These are phyloP conservation scores for Otus scops DNA, from an alignment of 2,797 vertebrate species.

Conservation along the genomic window DNA sequence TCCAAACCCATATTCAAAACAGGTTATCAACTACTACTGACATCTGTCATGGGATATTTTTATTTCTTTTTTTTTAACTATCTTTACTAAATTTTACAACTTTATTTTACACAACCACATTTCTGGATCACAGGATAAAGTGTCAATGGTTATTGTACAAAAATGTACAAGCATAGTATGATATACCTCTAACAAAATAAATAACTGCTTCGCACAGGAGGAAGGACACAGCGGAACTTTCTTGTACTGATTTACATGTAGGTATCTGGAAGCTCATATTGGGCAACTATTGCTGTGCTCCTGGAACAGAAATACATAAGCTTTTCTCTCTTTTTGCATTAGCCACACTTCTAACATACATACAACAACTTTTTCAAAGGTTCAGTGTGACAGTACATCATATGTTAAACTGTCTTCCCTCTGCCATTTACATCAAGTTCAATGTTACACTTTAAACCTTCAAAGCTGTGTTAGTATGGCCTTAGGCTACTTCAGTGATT, in stretches of 20 bases:
- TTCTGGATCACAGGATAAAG: neutral
- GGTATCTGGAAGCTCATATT: neutral
- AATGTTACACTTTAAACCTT: conserved; percentile 33
- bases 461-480: conserved; percentile 21
- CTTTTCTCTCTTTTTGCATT: neutral
- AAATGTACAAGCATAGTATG: neutral
- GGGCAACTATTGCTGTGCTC: neutral
- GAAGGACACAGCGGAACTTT: neutral
- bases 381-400: neutral
- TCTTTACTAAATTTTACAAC: neutral
- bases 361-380: neutral
- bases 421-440: conserved; percentile 17
- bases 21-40: fast-evolving
- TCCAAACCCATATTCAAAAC: fast-evolving
- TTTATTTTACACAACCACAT: neutral
- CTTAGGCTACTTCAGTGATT: conserved; percentile 7
- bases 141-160: neutral
- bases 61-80: neutral
- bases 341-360: neutral
- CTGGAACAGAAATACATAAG: neutral
- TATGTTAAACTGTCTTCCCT: neutral
- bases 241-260: neutral
- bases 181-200: neutral
- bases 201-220: neutral
- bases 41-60: neutral